These are phyloP conservation scores for Tetramorium bicarinatum DNA, from an alignment of 2,888 invertebrate genomes.

Conservation along the genomic window DNA sequence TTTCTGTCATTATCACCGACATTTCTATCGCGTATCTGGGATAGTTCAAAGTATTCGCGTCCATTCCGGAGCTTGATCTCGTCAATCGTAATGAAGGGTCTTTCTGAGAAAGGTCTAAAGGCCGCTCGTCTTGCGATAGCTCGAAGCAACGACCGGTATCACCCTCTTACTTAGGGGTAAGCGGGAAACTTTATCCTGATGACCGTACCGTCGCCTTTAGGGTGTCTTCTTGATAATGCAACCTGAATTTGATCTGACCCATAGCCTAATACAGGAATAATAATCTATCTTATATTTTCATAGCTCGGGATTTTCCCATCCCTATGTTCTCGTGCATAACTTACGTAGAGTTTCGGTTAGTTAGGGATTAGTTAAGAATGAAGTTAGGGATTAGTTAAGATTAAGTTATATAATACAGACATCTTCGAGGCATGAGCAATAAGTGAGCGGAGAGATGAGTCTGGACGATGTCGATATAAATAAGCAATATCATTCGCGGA, in stretches of 20 bases:
- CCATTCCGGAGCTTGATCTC: conserved; percentile 23
- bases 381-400: too few relatives aligned
- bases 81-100: conserved; percentile 54
- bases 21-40: conserved; percentile 25
- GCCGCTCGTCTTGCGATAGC: conserved; percentile 40
- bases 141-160: conserved; percentile 48
- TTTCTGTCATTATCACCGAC: conserved; percentile 35
- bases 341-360: not conserved
- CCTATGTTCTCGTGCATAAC: not conserved
- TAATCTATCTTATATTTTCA: not conserved
- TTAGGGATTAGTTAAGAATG: not conserved
- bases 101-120: conserved; percentile 26
- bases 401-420: not conserved
- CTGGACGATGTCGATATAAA: not conserved
- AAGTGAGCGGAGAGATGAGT: not conserved
- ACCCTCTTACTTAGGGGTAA: conserved; percentile 59
- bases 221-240: conserved; percentile 59
- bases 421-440: not conserved
- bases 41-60: conserved; percentile 13
- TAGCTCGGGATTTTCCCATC: not conserved
- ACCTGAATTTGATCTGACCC: conserved; percentile 61
- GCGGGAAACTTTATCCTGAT: conserved; percentile 43
- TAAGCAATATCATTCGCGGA: not conserved
- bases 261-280: not conserved
- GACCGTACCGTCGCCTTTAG: conserved; percentile 22